Conservation (phyloP, 2,113 vertebrate genomes). For the Anguilla japonica region DNA sequence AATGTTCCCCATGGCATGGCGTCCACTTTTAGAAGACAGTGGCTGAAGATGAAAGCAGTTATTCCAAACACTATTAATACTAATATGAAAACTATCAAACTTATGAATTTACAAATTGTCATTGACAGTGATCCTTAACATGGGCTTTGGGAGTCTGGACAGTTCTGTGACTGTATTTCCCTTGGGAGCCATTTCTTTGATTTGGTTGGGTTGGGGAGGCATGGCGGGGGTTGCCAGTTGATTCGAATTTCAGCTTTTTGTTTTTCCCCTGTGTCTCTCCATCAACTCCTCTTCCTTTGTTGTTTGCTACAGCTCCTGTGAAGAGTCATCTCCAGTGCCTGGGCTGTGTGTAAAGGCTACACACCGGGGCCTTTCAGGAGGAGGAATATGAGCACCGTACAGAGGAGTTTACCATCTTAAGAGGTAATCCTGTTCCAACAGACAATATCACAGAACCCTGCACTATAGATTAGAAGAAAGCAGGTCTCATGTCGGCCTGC, state of each 20-base stretch:
- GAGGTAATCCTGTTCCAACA: slow-evolving; percentile 6
- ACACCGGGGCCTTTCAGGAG: slow-evolving; percentile 6
- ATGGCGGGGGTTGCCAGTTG: neutral
- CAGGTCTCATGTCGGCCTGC: slow-evolving; percentile 18
- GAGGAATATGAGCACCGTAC: slow-evolving; percentile 43
- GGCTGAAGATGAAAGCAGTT: neutral
- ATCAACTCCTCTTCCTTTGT: slow-evolving; percentile 16
- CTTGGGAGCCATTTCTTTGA: neutral
- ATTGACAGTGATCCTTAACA: slow-evolving; percentile 7
- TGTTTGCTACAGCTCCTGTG: slow-evolving; percentile 28
- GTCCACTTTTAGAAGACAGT: neutral
- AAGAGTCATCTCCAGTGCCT: slow-evolving; percentile 1
- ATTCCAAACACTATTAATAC: slow-evolving; percentile 26
- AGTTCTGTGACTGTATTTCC: neutral
- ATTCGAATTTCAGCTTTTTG: slow-evolving; percentile 16
- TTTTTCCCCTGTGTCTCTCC: slow-evolving; percentile 9
- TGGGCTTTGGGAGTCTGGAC: neutral
- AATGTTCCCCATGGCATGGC: neutral
- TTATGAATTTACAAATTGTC: slow-evolving; percentile 38
- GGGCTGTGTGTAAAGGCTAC: slow-evolving; percentile 7
- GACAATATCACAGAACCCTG: neutral
- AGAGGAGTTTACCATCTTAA: slow-evolving; percentile 34
- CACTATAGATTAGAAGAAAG: neutral
- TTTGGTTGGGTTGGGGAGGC: neutral
- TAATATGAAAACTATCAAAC: slow-evolving; percentile 28